Evolutionary conservation across 2,113 vertebrate genomes (phyloP), one percentile per base, ranked within the genome.

Genomic region (Phaethornis superciliosus): DNA sequence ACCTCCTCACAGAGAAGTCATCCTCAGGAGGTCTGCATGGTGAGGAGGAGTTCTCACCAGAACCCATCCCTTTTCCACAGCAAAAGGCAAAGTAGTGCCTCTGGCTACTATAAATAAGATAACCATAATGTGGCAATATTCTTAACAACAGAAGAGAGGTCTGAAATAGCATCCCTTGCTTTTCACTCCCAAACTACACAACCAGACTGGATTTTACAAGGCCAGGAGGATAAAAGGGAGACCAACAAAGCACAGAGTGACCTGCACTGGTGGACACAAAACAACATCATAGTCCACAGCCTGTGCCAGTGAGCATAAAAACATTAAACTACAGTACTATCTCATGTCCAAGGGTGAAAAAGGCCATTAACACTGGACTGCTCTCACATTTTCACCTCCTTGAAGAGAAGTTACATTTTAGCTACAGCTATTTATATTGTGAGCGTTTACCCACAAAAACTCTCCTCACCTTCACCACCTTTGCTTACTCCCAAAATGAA

Each of bases 361-460:
- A 62, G 63, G 58, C 81, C 63, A 83, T 2, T 26, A 71, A 40
- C 49, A 72, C 28, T 13, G 47, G 42, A 19, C 84, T 5, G 51
- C 78, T 62, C 27, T 32, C 56, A 46, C 30, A 8, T 64, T 60
- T 78, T 15, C 59, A 77, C 52, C 90, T 81, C 85, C 60, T 88
- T 13, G 37, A 88, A 47, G 0, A 77, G 13, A 83, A 94, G 90
- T 90, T 94, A 92, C 28, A 83, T 42, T 92, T 95, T 92, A 95
- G 94, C 95, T 81, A 71, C 8, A 21, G 60, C 83, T 67, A 85
- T 64, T 92, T 93, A 90, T 75, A 81, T 12, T 88, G 88, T 86
- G 68, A 95, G 92, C 13, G 26, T 93, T 96, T 93, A 94, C 93
- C 94, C 64, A 59, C 88, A 85, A 82, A 74, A 81, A 33, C 42